Percentiles rank a stretch among this genome's conserved stretches.
Evolutionary conservation across 1,140 invertebrate species (phyloP).

Genomic region (Bombus superbus): DNA sequence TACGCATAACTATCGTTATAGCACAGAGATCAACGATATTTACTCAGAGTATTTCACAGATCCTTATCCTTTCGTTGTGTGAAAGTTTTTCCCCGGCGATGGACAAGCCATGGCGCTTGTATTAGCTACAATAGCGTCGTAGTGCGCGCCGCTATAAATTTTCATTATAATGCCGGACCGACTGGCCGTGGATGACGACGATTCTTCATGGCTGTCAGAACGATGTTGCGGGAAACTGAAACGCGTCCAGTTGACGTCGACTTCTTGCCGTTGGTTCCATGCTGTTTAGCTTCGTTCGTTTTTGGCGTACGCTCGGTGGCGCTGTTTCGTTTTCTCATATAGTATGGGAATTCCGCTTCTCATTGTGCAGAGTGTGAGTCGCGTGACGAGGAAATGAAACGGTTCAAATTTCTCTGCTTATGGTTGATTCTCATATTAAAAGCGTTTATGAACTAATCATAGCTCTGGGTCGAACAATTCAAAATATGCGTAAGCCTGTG

Average conservation of each 20-base stretch:
- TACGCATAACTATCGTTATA: too few relatives aligned
- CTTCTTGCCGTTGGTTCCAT: neutral
- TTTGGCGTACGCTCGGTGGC: neutral
- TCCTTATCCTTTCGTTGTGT: constrained; percentile 11
- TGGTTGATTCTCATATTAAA: too few relatives aligned
- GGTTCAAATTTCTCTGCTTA: too few relatives aligned
- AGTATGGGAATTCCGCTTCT: too few relatives aligned
- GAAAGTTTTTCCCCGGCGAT: neutral
- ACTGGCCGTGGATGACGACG: constrained; percentile 8
- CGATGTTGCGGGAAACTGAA: neutral
- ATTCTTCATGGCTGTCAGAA: constrained; percentile 25
- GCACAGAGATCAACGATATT: neutral
- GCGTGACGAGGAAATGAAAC: too few relatives aligned
- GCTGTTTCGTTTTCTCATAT: neutral
- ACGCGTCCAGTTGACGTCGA: neutral
- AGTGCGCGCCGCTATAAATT: constrained; percentile 20
- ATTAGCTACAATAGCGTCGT: constrained; percentile 9
- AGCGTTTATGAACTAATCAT: too few relatives aligned
- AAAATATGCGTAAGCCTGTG: too few relatives aligned
- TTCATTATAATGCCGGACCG: constrained; percentile 30
- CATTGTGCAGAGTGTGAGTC: too few relatives aligned
- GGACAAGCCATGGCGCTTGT: neutral
- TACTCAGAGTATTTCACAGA: constrained; percentile 2
- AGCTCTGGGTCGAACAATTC: too few relatives aligned
- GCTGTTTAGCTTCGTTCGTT: neutral